These are phyloP conservation scores for Caenorhabditis sp. DNA, from an alignment of 2,888 invertebrate species.

Conservation along the genomic window DNA sequence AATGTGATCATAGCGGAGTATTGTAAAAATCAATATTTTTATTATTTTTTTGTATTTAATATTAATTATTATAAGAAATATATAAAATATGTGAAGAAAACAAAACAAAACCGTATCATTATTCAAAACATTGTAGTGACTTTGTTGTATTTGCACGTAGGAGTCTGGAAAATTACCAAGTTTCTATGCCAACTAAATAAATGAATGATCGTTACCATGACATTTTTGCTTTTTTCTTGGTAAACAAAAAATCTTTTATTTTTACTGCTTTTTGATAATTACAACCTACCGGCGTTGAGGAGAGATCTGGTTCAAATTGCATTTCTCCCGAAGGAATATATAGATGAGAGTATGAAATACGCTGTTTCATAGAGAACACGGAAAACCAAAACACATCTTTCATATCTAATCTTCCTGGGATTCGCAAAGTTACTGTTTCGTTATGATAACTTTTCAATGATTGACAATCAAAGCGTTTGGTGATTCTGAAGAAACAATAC, in stretches of 20 bases:
- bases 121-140: slow-evolving; percentile 2
- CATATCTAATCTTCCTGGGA: slow-evolving; percentile 66
- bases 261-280: background rate
- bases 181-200: background rate
- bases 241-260: background rate
- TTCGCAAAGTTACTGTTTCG: slow-evolving; percentile 62
- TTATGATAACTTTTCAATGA: slow-evolving; percentile 64
- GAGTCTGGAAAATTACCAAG: slow-evolving; percentile 26
- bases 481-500: slow-evolving; percentile 40
- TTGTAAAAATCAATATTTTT: background rate
- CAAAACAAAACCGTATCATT: background rate
- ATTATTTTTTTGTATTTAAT: background rate
- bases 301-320: slow-evolving; percentile 66
- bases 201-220: background rate
- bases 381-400: slow-evolving; percentile 58
- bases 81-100: background rate
- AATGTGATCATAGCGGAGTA: background rate
- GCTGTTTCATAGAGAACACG: slow-evolving; percentile 66
- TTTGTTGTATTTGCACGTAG: slow-evolving; percentile 31
- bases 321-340: slow-evolving; percentile 69
- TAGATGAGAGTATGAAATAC: slow-evolving; percentile 66
- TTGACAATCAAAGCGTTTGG: slow-evolving; percentile 62
- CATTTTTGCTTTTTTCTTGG: background rate
- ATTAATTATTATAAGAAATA: background rate
- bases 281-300: slow-evolving; percentile 56